Evolutionary conservation across 2,113 vertebrate species (phyloP).

Genomic region (Melozone crissalis): DNA sequence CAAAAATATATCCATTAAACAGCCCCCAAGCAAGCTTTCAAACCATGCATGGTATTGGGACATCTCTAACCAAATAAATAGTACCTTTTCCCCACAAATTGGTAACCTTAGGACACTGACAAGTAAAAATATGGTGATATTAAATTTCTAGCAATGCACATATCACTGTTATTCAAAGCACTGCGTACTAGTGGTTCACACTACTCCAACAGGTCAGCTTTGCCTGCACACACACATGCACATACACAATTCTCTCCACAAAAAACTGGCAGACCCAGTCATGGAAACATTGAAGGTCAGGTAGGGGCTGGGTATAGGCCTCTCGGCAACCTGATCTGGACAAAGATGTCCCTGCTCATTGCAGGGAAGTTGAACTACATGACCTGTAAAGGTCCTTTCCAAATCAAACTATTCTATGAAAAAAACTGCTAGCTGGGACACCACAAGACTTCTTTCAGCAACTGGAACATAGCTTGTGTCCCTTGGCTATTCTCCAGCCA

Average conservation of each 20-base stretch:
- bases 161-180: background rate
- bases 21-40: background rate
- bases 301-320: background rate
- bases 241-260: background rate
- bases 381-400: background rate
- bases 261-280: background rate
- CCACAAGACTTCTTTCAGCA: background rate
- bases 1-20: background rate
- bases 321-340: background rate
- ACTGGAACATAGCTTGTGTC: background rate
- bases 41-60: background rate
- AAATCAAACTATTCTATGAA: background rate
- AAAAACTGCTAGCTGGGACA: background rate
- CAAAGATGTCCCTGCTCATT: background rate
- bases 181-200: background rate
- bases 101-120: background rate
- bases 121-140: background rate
- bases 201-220: background rate
- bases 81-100: background rate
- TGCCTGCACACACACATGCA: background rate
- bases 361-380: background rate
- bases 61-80: background rate
- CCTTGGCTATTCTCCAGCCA: background rate
- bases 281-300: background rate
- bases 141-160: background rate